These are phyloP conservation scores for Trachymyrmex cornetzi DNA, from an alignment of 1,140 invertebrate genomes.

Conservation along the genomic window DNA sequence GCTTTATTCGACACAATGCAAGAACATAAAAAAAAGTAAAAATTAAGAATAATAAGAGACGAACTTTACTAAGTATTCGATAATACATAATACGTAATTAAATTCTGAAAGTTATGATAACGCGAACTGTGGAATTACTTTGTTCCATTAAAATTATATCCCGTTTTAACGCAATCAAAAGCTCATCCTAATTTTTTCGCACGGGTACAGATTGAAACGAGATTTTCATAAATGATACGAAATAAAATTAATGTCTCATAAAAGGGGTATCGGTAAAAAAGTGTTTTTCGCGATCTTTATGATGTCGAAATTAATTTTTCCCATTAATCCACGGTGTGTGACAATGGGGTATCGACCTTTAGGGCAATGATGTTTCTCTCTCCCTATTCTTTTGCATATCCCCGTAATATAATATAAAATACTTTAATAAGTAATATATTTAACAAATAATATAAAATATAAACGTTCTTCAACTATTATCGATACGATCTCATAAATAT, in stretches of 20 bases:
- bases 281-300: conserved; percentile 57
- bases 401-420: not conserved
- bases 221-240: conserved; percentile 63
- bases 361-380: not conserved
- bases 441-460: conserved; percentile 5
- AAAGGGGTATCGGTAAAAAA: conserved; percentile 62
- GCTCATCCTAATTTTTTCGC: conserved; percentile 60
- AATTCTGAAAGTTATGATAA: conserved; percentile 59
- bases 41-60: not conserved
- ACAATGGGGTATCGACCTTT: conserved; percentile 40
- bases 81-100: conserved; percentile 32
- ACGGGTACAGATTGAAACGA: conserved; percentile 52
- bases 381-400: conserved; percentile 23
- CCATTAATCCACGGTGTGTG: conserved; percentile 31
- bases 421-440: conserved; percentile 7
- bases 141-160: conserved; percentile 60
- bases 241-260: conserved; percentile 65
- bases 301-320: conserved; percentile 59
- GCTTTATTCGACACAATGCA: not conserved
- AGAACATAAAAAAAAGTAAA: not conserved
- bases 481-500: conserved; percentile 14
- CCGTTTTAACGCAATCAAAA: conserved; percentile 54
- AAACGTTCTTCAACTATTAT: conserved; percentile 28
- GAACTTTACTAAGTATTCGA: not conserved
- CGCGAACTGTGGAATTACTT: conserved; percentile 41